Conservation (phyloP, 2,113 vertebrate species). For the Dasyurus viverrinus region DNA sequence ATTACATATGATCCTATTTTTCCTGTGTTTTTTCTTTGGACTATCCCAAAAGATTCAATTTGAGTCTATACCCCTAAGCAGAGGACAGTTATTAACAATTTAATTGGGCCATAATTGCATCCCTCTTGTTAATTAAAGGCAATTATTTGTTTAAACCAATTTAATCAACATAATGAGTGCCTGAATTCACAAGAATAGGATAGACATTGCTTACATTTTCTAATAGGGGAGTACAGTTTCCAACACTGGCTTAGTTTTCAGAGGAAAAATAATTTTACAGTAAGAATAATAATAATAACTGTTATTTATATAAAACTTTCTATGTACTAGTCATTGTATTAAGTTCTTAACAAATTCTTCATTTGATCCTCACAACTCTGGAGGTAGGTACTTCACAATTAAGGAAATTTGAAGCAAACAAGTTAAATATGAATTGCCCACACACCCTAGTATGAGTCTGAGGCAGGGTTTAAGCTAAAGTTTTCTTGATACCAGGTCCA, state of each 20-base stretch:
- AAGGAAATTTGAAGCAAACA: not conserved
- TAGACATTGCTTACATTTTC: not conserved
- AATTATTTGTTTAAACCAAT: not conserved
- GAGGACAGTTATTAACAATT: conserved; percentile 20
- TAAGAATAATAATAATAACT: not conserved
- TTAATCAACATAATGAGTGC: not conserved
- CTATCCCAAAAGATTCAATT: not conserved
- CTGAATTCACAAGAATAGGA: not conserved
- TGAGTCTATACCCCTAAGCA: not conserved
- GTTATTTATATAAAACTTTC: not conserved
- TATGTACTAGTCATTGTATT: not conserved
- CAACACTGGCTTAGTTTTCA: not conserved
- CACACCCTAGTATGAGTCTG: not conserved
- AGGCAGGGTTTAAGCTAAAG: not conserved
- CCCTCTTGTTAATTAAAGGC: conserved; percentile 8
- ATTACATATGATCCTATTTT: conserved; percentile 14
- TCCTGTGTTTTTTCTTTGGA: conserved; percentile 5
- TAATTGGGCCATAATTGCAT: not conserved
- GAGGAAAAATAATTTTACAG: not conserved
- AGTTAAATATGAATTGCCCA: not conserved
- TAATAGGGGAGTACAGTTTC: not conserved
- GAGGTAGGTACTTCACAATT: not conserved
- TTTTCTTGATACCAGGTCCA: not conserved
- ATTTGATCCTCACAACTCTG: not conserved
- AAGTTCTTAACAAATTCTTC: not conserved